These are phyloP conservation scores for Paramuricea clavata DNA, from an alignment of 92 coral and sea anemone genomes.

Conservation along the genomic window DNA sequence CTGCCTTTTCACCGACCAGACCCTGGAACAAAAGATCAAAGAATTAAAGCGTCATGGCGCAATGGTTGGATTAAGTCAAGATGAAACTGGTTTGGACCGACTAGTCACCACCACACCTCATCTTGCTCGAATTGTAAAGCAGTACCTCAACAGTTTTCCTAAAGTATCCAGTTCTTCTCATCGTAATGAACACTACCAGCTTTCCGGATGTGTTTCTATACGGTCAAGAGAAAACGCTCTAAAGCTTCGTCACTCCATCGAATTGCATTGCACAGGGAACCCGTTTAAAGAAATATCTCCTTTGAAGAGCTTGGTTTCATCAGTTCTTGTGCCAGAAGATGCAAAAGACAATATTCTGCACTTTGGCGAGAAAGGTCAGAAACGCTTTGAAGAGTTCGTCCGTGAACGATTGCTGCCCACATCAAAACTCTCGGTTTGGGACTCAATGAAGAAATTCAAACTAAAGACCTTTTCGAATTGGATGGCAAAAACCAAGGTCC, in stretches of 20 bases:
- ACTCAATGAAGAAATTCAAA: conserved; percentile 36
- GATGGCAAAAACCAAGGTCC: background rate
- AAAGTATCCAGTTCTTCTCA: conserved; percentile 10
- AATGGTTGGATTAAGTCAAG: conserved; percentile 51
- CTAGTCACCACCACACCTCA: conserved; percentile 52
- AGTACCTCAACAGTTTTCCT: conserved; percentile 18
- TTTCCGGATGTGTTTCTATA: conserved; percentile 38
- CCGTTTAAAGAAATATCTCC: background rate
- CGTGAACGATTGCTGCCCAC: conserved; percentile 38
- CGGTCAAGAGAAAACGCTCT: conserved; percentile 32
- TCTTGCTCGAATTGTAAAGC: conserved; percentile 16
- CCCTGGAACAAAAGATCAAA: conserved; percentile 47
- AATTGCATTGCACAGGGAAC: conserved; percentile 18
- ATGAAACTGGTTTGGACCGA: conserved; percentile 46
- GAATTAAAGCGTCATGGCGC: conserved; percentile 49
- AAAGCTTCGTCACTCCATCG: conserved; percentile 11
- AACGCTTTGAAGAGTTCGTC: conserved; percentile 34
- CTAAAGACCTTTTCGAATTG: background rate
- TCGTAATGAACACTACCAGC: conserved; percentile 49
- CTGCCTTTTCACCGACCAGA: background rate
- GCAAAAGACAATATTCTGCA: conserved; percentile 38
- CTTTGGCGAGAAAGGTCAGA: conserved; percentile 35
- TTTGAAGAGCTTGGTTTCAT: conserved; percentile 21
- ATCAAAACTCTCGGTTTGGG: conserved; percentile 52
- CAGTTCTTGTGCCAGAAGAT: conserved; percentile 23